These are phyloP conservation scores for Xiphorhynchus erythropygius DNA, from an alignment of 2,797 vertebrate species.

Conservation along the genomic window DNA sequence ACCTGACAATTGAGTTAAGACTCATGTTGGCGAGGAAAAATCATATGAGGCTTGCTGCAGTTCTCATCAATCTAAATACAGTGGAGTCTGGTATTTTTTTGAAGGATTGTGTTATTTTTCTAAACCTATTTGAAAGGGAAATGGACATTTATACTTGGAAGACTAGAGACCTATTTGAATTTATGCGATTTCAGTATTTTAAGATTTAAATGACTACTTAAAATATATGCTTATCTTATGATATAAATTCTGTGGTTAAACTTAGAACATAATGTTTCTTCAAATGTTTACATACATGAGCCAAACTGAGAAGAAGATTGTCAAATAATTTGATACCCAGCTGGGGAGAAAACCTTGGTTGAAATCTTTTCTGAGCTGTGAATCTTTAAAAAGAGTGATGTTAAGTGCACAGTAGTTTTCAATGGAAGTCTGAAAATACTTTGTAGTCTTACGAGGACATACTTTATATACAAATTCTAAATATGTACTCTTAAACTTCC, in stretches of 20 bases:
- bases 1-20: constrained; percentile 2
- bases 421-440: neutral
- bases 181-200: constrained; percentile 30
- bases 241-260: constrained; percentile 42
- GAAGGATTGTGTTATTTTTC: neutral
- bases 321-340: constrained; percentile 40
- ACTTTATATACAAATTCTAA: neutral
- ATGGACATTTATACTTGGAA: neutral
- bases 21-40: neutral
- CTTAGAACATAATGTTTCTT: constrained; percentile 1
- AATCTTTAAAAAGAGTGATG: constrained; percentile 8
- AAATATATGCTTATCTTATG: constrained; percentile 26
- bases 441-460: neutral
- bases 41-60: neutral
- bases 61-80: neutral
- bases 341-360: neutral
- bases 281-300: constrained; percentile 31
- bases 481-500: neutral
- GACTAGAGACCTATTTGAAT: neutral
- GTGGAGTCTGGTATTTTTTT: neutral
- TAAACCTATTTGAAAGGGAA: neutral
- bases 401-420: constrained; percentile 19
- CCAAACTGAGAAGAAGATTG: constrained; percentile 11
- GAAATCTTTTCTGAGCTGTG: constrained; percentile 2
- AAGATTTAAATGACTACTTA: constrained; percentile 27